Percentiles rank a stretch among this genome's conserved stretches.
phyloP scores from a whole-genome alignment of 1,140 invertebrate genomes.

The Drosophila equinoxialis region DNA sequence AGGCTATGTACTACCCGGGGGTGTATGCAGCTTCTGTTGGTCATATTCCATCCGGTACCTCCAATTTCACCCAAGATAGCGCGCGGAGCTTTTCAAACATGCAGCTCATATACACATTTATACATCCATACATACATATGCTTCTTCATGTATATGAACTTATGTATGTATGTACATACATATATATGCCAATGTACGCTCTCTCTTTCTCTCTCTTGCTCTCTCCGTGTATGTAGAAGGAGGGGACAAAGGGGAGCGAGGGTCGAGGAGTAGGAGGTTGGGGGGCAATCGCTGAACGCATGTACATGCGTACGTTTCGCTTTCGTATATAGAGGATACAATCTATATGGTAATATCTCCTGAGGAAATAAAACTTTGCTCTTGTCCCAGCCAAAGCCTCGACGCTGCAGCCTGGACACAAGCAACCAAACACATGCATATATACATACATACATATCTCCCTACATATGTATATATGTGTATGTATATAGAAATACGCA shows the following conservation, averaged over 20 bases:
- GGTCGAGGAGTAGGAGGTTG: too few species aligned
- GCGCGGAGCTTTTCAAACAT: constrained; percentile 64
- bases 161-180: constrained; percentile 24
- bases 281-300: constrained; percentile 38
- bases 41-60: constrained; percentile 49
- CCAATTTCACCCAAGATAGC: constrained; percentile 67
- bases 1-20: constrained; percentile 83
- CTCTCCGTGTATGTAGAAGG: constrained; percentile 6
- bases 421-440: constrained; percentile 27
- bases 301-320: constrained; percentile 56
- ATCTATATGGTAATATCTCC: constrained; percentile 56
- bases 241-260: background rate
- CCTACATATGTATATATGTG: constrained; percentile 38
- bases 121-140: constrained; percentile 36
- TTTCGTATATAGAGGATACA: constrained; percentile 55
- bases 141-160: constrained; percentile 31
- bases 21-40: constrained; percentile 82
- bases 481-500: background rate
- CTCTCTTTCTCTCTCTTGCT: background rate
- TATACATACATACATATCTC: constrained; percentile 26
- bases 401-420: constrained; percentile 26
- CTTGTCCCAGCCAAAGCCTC: constrained; percentile 22
- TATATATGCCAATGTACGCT: background rate
- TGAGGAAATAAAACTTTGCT: constrained; percentile 69
- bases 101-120: constrained; percentile 52